These are phyloP conservation scores for Polyommatus iphigenia DNA, from an alignment of 2,888 invertebrate species.

Conservation along the genomic window DNA sequence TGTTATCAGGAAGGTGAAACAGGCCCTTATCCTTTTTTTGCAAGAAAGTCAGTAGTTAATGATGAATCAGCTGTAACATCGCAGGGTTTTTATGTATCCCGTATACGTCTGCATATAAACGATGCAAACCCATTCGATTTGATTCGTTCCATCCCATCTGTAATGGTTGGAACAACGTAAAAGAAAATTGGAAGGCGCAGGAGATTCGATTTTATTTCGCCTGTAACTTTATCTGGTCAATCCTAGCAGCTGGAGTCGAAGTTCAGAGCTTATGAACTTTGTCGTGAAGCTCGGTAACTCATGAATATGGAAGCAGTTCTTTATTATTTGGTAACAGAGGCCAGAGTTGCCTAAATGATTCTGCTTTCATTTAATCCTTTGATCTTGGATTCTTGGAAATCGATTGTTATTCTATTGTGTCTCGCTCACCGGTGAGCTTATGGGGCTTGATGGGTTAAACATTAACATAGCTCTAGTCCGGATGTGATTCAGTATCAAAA, in stretches of 20 bases:
- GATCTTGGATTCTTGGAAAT: no score
- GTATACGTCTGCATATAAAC: slow-evolving; percentile 19
- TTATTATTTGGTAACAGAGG: no score
- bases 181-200: slow-evolving; percentile 23
- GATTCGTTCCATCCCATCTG: neutral
- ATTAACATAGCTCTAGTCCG: no score
- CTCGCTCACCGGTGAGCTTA: no score
- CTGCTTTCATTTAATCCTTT: no score
- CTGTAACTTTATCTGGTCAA: neutral
- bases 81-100: neutral
- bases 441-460: no score
- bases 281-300: neutral
- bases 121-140: neutral
- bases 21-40: no score
- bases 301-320: neutral
- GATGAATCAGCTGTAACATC: neutral
- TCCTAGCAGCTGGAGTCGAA: neutral
- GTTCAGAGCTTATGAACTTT: neutral
- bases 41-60: no score
- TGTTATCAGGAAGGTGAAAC: no score
- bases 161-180: slow-evolving; percentile 22
- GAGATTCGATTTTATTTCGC: neutral
- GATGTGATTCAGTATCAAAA: no score
- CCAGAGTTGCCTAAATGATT: no score
- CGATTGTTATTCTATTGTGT: no score